Percentiles rank a stretch among this genome's conserved stretches.
Conservation (phyloP, 2,888 invertebrate genomes). For the Lepidocyrtinus sp. region DNA sequence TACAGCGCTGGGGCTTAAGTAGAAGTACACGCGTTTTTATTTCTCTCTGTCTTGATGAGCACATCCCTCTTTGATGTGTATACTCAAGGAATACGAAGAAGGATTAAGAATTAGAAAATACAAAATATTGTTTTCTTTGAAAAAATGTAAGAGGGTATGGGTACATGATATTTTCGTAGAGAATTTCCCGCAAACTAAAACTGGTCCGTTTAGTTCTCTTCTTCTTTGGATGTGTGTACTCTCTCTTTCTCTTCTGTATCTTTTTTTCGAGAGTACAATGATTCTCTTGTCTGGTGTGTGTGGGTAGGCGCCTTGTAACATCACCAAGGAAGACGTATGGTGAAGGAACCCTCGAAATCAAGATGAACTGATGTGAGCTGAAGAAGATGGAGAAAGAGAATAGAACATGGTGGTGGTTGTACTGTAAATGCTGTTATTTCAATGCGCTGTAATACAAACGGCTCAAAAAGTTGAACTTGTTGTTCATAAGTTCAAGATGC, state of each 20-base stretch:
- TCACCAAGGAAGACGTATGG: neutral
- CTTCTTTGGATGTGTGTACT: neutral
- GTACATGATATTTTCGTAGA: neutral
- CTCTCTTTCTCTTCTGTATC: constrained; percentile 7
- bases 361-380: no score
- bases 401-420: constrained; percentile 11
- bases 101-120: constrained; percentile 10
- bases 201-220: constrained; percentile 13
- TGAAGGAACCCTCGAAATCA: constrained; percentile 1
- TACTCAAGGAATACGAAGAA: neutral
- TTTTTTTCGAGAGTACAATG: constrained; percentile 8
- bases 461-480: neutral
- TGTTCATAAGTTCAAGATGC: no score
- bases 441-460: no score
- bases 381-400: constrained; percentile 1
- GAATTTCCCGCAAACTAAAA: constrained; percentile 20
- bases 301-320: constrained; percentile 12
- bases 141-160: neutral
- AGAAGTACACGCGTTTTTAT: constrained; percentile 8
- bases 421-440: constrained; percentile 20
- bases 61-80: neutral
- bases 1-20: neutral
- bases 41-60: neutral
- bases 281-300: constrained; percentile 14
- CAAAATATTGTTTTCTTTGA: constrained; percentile 16